These are phyloP conservation scores for Trissolcus brochymenae DNA, from an alignment of 2,888 invertebrate genomes.

Conservation along the genomic window DNA sequence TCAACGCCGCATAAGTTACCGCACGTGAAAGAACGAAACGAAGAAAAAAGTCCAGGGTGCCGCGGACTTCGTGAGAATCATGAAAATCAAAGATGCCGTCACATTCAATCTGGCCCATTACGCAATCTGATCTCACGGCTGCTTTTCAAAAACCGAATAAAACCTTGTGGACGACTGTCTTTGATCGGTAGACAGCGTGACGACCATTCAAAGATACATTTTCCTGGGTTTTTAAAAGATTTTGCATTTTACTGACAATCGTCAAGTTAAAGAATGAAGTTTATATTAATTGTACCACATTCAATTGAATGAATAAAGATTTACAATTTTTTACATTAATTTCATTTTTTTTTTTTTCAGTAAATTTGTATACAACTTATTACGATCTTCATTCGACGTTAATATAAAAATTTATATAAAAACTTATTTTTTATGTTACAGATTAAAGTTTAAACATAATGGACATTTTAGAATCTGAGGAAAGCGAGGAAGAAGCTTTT, in stretches of 20 bases:
- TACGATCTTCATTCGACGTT: no score
- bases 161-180: constrained; percentile 51
- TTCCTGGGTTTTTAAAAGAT: constrained; percentile 5
- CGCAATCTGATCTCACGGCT: constrained; percentile 69
- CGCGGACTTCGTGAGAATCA: constrained; percentile 71
- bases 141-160: constrained; percentile 52
- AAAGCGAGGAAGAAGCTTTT: neutral
- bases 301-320: constrained; percentile 1
- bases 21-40: constrained; percentile 21
- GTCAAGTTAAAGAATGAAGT: neutral
- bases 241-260: constrained; percentile 29
- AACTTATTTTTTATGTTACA: no score
- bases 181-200: constrained; percentile 49
- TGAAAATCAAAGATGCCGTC: constrained; percentile 71
- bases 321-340: constrained; percentile 1
- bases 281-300: no score
- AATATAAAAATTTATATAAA: no score
- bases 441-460: no score
- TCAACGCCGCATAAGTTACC: constrained; percentile 20
- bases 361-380: no score
- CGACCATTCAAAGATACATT: constrained; percentile 28
- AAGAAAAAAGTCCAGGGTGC: constrained; percentile 59
- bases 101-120: constrained; percentile 71
- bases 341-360: neutral
- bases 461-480: neutral